A percentile compares a stretch with the other conserved stretches of the same genome.
phyloP scores from a whole-genome alignment of 2,888 invertebrate genomes.

The Eristalis arbustorum region DNA sequence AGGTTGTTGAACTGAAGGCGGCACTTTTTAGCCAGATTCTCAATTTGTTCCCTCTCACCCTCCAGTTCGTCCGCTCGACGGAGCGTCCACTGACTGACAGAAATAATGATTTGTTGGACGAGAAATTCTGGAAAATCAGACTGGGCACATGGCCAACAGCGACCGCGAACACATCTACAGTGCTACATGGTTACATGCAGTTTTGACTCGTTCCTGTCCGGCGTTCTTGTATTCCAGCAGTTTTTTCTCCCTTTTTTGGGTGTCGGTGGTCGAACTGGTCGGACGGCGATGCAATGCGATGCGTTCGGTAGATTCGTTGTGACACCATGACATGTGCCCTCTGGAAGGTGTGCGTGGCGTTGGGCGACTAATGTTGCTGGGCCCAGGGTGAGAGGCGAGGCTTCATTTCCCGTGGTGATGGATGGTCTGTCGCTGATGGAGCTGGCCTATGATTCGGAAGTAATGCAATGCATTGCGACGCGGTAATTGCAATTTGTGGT shows the following conservation, averaged over 20 bases:
- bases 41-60: conserved; percentile 54
- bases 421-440: conserved; percentile 12
- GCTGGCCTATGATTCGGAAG: neutral
- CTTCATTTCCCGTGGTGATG: conserved; percentile 38
- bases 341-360: neutral
- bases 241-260: conserved; percentile 8
- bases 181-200: conserved; percentile 9
- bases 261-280: conserved; percentile 24
- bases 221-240: neutral
- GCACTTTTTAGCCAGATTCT: conserved; percentile 57
- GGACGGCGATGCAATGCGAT: conserved; percentile 41
- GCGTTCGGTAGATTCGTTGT: conserved; percentile 52
- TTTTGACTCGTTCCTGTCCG: neutral
- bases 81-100: conserved; percentile 44
- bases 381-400: neutral
- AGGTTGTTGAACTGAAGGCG: conserved; percentile 63
- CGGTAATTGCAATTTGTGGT: conserved; percentile 13
- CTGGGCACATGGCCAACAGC: conserved; percentile 47
- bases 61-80: conserved; percentile 13
- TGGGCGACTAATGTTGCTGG: conserved; percentile 4
- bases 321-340: conserved; percentile 53
- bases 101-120: conserved; percentile 65
- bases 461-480: neutral
- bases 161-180: conserved; percentile 35
- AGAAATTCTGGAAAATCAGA: conserved; percentile 45